Conservation (phyloP, 2,797 vertebrate genomes). For the Otus scops region DNA sequence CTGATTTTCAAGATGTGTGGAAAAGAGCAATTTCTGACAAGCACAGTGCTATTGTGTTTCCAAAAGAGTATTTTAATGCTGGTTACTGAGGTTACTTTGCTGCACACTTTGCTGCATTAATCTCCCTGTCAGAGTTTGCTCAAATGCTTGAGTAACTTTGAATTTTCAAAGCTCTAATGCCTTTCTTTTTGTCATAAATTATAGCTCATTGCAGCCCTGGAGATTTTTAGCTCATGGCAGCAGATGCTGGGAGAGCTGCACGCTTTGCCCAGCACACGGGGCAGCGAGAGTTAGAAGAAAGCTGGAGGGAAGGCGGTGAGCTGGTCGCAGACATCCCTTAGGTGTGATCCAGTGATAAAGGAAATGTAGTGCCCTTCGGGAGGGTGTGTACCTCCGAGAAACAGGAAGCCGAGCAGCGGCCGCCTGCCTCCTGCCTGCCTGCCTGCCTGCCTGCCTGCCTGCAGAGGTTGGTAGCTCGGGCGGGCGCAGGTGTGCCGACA, state of each 20-base stretch:
- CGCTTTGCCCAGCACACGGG: not conserved
- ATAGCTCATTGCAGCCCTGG: not conserved
- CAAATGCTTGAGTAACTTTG: not conserved
- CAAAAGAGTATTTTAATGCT: not conserved
- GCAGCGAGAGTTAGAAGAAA: not conserved
- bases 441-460: not conserved
- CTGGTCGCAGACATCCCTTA: constrained; percentile 38
- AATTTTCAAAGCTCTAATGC: not conserved
- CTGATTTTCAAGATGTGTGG: not conserved
- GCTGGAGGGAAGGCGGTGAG: not conserved
- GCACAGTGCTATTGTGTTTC: not conserved
- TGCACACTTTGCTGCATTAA: not conserved
- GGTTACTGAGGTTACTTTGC: not conserved
- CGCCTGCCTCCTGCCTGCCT: too few relatives aligned
- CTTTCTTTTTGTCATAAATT: constrained; percentile 24
- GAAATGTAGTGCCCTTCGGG: constrained; percentile 65
- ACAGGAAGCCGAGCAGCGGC: constrained; percentile 74
- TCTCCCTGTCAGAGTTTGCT: not conserved
- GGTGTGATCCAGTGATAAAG: constrained; percentile 68
- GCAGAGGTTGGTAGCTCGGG: constrained; percentile 41
- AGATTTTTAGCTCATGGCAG: not conserved
- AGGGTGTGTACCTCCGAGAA: constrained; percentile 78
- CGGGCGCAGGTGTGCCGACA: constrained; percentile 75
- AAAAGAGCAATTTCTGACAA: not conserved
- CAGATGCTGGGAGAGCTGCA: not conserved